Percentiles rank a stretch among this genome's conserved stretches.
These are phyloP conservation scores for Dicrostonyx torquatus DNA, from an alignment of 2,797 vertebrate species.

Conservation along the genomic window DNA sequence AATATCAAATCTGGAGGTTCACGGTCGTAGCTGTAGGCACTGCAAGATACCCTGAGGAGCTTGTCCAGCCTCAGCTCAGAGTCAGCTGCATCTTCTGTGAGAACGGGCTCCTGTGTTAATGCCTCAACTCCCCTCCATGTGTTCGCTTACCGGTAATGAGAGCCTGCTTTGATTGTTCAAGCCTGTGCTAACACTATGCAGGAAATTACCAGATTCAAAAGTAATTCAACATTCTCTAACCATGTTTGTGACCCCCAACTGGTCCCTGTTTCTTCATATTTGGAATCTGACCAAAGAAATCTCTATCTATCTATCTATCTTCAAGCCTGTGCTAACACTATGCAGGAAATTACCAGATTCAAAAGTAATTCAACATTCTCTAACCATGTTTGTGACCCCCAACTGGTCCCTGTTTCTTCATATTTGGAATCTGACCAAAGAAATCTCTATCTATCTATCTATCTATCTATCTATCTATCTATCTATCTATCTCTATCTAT, in stretches of 20 bases:
- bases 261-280: background rate
- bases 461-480: background rate
- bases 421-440: too few relatives aligned
- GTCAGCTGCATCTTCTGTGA: background rate
- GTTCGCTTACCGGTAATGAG: background rate
- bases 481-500: background rate
- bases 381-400: too few relatives aligned
- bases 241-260: background rate
- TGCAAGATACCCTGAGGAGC: background rate
- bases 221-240: constrained; percentile 2
- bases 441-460: background rate
- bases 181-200: background rate
- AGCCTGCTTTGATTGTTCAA: background rate
- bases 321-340: too few relatives aligned
- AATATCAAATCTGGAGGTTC: constrained; percentile 9
- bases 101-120: background rate
- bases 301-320: background rate
- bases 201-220: background rate
- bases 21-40: background rate
- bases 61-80: background rate
- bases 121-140: background rate
- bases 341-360: too few relatives aligned
- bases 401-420: too few relatives aligned
- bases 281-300: background rate
- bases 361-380: too few relatives aligned